phyloP scores from a whole-genome alignment of 2,113 vertebrate species.

The Muntiacus reevesi region DNA sequence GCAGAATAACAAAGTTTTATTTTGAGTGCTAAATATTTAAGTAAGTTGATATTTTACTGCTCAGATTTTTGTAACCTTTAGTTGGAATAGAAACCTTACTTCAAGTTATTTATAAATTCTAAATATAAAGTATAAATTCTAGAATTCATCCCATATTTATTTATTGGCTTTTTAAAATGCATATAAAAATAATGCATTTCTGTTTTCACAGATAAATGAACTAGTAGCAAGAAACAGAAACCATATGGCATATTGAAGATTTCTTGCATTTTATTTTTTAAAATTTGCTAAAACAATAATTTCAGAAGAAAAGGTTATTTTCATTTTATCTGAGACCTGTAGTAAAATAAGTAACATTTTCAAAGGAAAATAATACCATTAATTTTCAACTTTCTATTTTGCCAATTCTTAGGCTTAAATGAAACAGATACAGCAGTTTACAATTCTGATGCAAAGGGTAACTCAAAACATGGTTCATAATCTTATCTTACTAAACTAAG shows the following conservation, averaged over 20 bases:
- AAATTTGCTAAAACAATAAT: slow-evolving; percentile 19
- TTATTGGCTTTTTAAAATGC: slow-evolving; percentile 47
- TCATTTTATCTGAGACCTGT: slow-evolving; percentile 8
- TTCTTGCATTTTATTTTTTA: slow-evolving; percentile 53
- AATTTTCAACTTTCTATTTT: slow-evolving; percentile 34
- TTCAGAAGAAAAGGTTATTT: slow-evolving; percentile 48
- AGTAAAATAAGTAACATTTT: slow-evolving; percentile 6
- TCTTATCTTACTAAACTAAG: neutral
- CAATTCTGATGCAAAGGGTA: slow-evolving; percentile 37
- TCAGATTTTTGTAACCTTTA: slow-evolving; percentile 23
- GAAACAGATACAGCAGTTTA: slow-evolving; percentile 41
- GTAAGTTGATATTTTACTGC: slow-evolving; percentile 31
- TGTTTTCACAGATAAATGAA: slow-evolving; percentile 62
- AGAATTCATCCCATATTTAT: neutral
- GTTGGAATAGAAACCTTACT: slow-evolving; percentile 47
- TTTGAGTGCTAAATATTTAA: slow-evolving; percentile 33
- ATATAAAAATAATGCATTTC: slow-evolving; percentile 58
- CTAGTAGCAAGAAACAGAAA: slow-evolving; percentile 51
- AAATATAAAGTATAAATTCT: slow-evolving; percentile 41
- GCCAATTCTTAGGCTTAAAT: slow-evolving; percentile 42
- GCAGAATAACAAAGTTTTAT: slow-evolving; percentile 29
- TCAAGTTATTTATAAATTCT: slow-evolving; percentile 54
- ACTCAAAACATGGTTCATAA: slow-evolving; percentile 31
- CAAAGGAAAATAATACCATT: neutral
- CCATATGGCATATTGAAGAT: slow-evolving; percentile 44